phyloP scores from a whole-genome alignment of 2,797 vertebrate genomes.

The Phyllotis vaccarum region DNA sequence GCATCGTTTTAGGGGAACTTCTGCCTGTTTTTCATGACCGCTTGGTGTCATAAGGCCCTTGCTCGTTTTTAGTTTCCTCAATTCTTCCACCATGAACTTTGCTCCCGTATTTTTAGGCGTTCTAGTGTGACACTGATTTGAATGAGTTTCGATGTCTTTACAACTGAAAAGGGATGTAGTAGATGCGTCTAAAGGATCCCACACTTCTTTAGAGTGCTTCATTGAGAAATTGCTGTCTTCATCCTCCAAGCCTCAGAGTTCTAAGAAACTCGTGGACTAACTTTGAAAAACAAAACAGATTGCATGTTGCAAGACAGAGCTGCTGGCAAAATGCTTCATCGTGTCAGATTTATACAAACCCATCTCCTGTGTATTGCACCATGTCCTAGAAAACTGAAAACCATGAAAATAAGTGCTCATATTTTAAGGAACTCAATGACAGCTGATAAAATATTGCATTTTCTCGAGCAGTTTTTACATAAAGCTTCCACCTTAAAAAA shows the following conservation, averaged over 20 bases:
- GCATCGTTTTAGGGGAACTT: not conserved
- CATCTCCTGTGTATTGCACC: conserved; percentile 86
- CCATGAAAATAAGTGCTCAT: conserved; percentile 89
- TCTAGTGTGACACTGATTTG: not conserved
- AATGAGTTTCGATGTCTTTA: not conserved
- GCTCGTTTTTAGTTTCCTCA: not conserved
- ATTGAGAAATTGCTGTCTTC: conserved; percentile 71
- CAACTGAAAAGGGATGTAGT: not conserved
- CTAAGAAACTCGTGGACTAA: conserved; percentile 78
- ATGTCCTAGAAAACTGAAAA: conserved; percentile 90
- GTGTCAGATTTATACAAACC: conserved; percentile 93
- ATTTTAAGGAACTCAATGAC: conserved; percentile 86
- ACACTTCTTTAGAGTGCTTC: not conserved
- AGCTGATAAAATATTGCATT: conserved; percentile 86
- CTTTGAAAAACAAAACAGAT: conserved; percentile 85
- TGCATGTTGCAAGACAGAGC: conserved; percentile 87
- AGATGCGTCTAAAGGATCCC: not conserved
- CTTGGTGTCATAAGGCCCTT: not conserved
- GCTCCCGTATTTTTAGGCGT: not conserved
- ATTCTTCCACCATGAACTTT: not conserved
- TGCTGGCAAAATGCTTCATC: conserved; percentile 90
- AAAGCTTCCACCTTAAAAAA: conserved; percentile 88
- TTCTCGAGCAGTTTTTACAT: conserved; percentile 86
- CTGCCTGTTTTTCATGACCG: not conserved
- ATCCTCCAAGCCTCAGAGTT: conserved; percentile 38